Evolutionary conservation across 2,888 invertebrate species (phyloP).

Genomic region (Antheraea assamensis): DNA sequence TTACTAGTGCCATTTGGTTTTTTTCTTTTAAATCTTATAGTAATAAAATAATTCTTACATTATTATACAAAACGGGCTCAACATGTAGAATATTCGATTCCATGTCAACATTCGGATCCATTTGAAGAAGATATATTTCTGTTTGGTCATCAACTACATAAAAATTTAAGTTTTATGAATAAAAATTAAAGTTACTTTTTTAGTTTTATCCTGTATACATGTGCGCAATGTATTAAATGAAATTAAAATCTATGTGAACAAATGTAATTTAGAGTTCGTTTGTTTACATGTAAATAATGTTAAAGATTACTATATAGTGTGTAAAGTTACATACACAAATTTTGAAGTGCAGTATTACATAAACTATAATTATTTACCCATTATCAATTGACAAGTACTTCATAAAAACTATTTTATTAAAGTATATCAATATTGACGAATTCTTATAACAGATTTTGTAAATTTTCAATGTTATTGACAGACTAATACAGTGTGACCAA

Average conservation of each 20-base stretch:
- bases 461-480: background rate
- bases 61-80: background rate
- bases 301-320: background rate
- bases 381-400: background rate
- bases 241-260: too few relatives aligned
- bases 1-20: too few relatives aligned
- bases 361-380: background rate
- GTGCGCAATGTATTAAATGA: too few relatives aligned
- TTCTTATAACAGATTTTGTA: too few relatives aligned
- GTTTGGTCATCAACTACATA: background rate
- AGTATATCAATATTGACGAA: background rate
- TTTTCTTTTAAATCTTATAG: too few relatives aligned
- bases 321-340: too few relatives aligned
- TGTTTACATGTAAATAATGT: background rate
- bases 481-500: background rate
- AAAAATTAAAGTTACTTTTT: background rate
- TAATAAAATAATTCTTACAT: conserved; percentile 3
- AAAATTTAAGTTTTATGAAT: background rate
- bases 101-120: background rate
- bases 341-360: too few relatives aligned
- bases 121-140: conserved; percentile 13
- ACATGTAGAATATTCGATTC: background rate
- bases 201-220: too few relatives aligned
- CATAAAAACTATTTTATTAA: background rate
- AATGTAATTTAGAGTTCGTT: background rate